phyloP scores from a whole-genome alignment of 1,140 invertebrate genomes.

The Babylonia areolata region DNA sequence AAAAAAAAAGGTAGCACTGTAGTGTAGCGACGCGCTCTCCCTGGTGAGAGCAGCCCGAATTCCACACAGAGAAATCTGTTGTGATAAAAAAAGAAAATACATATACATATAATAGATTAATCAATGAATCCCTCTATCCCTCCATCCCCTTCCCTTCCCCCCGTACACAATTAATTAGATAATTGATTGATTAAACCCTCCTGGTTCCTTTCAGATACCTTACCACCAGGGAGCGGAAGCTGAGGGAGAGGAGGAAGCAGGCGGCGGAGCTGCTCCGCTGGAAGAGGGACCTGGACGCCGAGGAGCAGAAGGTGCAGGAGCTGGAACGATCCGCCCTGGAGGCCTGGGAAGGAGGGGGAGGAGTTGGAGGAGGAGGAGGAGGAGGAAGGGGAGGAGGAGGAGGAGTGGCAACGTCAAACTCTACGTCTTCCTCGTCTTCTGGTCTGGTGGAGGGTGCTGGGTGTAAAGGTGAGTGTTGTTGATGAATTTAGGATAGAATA shows the following conservation, averaged over 20 bases:
- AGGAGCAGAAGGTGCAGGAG: conserved; percentile 70
- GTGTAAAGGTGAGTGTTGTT: conserved; percentile 38
- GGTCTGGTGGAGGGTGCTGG: conserved; percentile 14
- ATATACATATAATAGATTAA: too few relatives aligned
- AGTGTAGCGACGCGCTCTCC: too few relatives aligned
- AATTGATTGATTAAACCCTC: too few relatives aligned
- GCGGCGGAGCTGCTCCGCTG: conserved; percentile 75
- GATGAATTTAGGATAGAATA: too few relatives aligned
- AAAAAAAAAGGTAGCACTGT: too few relatives aligned
- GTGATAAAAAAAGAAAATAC: too few relatives aligned
- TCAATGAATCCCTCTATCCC: not conserved
- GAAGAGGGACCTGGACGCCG: conserved; percentile 73
- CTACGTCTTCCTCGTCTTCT: too few relatives aligned
- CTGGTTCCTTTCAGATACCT: conserved; percentile 64
- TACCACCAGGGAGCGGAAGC: conserved; percentile 71
- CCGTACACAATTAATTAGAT: not conserved
- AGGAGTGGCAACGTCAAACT: too few relatives aligned
- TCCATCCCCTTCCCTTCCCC: too few relatives aligned
- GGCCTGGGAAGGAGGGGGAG: conserved; percentile 47
- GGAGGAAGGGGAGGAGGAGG: too few relatives aligned
- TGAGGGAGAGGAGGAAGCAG: conserved; percentile 71
- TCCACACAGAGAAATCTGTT: too few relatives aligned
- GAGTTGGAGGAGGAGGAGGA: conserved; percentile 12
- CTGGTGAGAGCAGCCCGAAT: too few relatives aligned
- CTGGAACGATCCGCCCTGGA: conserved; percentile 72